A percentile compares a stretch with the other conserved stretches of the same genome.
phyloP scores from a whole-genome alignment of 2,888 invertebrate species.

The Lordiphosa andalusiaca region DNA sequence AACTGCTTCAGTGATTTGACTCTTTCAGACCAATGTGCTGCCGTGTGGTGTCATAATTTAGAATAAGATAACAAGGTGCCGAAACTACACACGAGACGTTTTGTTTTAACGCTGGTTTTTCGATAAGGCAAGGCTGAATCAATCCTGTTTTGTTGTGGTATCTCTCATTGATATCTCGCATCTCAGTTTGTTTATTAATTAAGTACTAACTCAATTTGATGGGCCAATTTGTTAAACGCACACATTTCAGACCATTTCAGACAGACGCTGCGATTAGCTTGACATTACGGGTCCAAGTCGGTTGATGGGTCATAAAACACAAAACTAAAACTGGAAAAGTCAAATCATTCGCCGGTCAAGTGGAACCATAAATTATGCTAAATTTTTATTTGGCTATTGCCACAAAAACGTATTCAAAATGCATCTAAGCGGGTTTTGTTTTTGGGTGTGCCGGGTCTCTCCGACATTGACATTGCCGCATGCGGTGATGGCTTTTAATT shows the following conservation, averaged over 20 bases:
- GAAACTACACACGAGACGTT: slow-evolving; percentile 36
- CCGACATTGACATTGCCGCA: slow-evolving; percentile 69
- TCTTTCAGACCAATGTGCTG: too few relatives aligned
- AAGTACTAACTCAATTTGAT: slow-evolving; percentile 52
- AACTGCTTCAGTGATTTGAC: too few relatives aligned
- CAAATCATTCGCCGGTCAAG: slow-evolving; percentile 27
- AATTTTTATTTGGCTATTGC: slow-evolving; percentile 31
- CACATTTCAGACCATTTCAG: slow-evolving; percentile 57
- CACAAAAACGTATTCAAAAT: slow-evolving; percentile 31
- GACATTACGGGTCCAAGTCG: not conserved
- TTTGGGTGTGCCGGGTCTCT: slow-evolving; percentile 60
- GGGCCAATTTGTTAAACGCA: slow-evolving; percentile 60
- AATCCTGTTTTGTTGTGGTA: slow-evolving; percentile 39
- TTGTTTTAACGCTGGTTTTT: slow-evolving; percentile 10
- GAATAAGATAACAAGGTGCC: slow-evolving; percentile 29
- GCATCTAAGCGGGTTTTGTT: slow-evolving; percentile 55
- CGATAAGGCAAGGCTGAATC: slow-evolving; percentile 12
- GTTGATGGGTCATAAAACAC: slow-evolving; percentile 17
- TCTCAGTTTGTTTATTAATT: slow-evolving; percentile 36
- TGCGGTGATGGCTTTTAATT: slow-evolving; percentile 48
- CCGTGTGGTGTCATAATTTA: slow-evolving; percentile 1
- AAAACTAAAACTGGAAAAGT: slow-evolving; percentile 20
- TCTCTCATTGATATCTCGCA: not conserved
- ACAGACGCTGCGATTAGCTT: slow-evolving; percentile 21
- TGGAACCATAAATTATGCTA: slow-evolving; percentile 69